phyloP scores from a whole-genome alignment of 2,888 invertebrate species.

The Protodeltote pygarga region DNA sequence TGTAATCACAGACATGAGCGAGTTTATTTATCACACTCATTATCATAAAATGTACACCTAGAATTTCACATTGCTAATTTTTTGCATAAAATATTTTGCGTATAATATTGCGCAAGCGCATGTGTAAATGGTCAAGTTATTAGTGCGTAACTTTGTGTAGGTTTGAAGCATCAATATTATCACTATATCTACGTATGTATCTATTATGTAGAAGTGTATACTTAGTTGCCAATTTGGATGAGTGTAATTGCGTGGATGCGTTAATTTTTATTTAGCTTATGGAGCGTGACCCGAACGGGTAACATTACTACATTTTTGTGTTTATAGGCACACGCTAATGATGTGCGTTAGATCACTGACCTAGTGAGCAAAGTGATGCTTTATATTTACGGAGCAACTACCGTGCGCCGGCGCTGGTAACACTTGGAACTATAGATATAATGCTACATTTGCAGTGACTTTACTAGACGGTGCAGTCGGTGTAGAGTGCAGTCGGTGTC shows the following conservation, averaged over 20 bases:
- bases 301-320: conserved; percentile 20
- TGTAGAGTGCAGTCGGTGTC: too few relatives aligned
- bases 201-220: conserved; percentile 15
- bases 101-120: conserved; percentile 7
- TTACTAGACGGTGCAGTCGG: too few relatives aligned
- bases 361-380: not conserved
- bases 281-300: conserved; percentile 30
- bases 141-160: conserved; percentile 21
- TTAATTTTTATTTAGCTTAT: conserved; percentile 27
- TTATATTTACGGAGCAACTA: not conserved
- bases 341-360: conserved; percentile 1
- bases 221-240: conserved; percentile 26
- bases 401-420: not conserved
- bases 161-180: conserved; percentile 19
- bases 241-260: conserved; percentile 7
- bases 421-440: too few relatives aligned
- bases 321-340: conserved; percentile 16
- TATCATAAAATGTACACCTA: too few relatives aligned
- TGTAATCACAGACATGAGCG: too few relatives aligned
- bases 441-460: too few relatives aligned
- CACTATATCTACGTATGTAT: conserved; percentile 12
- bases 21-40: too few relatives aligned
- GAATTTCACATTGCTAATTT: too few relatives aligned
- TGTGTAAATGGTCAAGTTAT: conserved; percentile 14
- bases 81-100: not conserved